phyloP scores from a whole-genome alignment of 1,140 invertebrate species.

The Samia ricini region DNA sequence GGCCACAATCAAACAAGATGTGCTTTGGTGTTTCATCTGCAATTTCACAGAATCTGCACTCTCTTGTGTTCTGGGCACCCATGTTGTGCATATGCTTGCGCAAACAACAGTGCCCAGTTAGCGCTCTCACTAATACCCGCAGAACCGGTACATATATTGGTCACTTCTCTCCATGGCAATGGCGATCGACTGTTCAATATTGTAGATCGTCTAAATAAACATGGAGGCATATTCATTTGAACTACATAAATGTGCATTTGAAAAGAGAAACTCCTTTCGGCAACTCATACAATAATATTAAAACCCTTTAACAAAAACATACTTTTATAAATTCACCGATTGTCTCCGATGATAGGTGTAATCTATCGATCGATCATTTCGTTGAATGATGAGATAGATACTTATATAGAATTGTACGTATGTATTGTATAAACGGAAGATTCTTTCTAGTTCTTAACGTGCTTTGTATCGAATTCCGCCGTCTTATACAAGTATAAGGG shows the following conservation, averaged over 20 bases:
- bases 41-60: no score
- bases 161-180: no score
- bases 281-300: not conserved
- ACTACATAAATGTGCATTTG: not conserved
- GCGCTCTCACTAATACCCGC: no score
- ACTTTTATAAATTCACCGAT: not conserved
- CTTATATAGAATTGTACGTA: not conserved
- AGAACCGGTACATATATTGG: no score
- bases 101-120: no score
- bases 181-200: no score
- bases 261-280: not conserved
- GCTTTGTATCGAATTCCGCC: not conserved
- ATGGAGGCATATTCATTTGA: no score
- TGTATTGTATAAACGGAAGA: not conserved
- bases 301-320: not conserved
- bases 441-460: not conserved
- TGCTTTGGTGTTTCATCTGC: no score
- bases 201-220: no score
- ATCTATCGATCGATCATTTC: not conserved
- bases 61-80: no score
- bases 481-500: not conserved
- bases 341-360: not conserved
- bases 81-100: no score
- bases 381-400: not conserved
- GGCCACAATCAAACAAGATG: no score